Percentiles rank a stretch among this genome's conserved stretches.
Evolutionary conservation across 2,797 vertebrate genomes (phyloP).

Genomic region (Microhierax caerulescens): DNA sequence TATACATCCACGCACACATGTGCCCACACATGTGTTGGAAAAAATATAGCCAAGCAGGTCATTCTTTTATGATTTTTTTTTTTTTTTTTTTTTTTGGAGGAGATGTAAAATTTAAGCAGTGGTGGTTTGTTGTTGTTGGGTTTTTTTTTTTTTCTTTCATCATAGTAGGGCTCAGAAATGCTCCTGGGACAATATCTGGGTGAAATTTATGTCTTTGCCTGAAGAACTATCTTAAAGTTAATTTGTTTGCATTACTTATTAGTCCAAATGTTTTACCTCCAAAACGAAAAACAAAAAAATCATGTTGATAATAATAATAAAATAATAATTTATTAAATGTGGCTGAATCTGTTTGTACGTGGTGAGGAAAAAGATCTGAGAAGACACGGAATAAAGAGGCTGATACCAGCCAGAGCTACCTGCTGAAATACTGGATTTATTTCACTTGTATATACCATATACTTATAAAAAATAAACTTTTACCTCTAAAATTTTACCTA

Average conservation of each 20-base stretch:
- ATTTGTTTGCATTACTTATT: background rate
- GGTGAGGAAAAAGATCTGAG: background rate
- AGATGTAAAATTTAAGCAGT: background rate
- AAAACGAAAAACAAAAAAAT: background rate
- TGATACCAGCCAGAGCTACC: background rate
- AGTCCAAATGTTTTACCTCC: background rate
- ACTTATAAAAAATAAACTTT: background rate
- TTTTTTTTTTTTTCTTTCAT: background rate
- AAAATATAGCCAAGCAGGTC: background rate
- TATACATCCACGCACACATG: background rate
- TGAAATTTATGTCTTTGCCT: background rate
- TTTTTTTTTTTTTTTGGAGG: background rate
- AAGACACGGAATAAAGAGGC: background rate
- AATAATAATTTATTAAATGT: no score
- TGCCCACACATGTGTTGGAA: background rate
- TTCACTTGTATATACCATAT: background rate
- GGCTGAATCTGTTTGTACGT: background rate
- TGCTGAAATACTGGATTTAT: background rate
- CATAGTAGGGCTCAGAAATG: background rate
- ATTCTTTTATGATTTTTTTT: fast-evolving
- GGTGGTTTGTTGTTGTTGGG: no score
- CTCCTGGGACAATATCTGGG: background rate
- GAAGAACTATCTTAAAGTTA: background rate
- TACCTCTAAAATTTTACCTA: background rate
- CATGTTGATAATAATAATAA: fast-evolving